phyloP scores from a whole-genome alignment of 64 coral and sea anemone genomes.

The Dendronephthya gigantea region DNA sequence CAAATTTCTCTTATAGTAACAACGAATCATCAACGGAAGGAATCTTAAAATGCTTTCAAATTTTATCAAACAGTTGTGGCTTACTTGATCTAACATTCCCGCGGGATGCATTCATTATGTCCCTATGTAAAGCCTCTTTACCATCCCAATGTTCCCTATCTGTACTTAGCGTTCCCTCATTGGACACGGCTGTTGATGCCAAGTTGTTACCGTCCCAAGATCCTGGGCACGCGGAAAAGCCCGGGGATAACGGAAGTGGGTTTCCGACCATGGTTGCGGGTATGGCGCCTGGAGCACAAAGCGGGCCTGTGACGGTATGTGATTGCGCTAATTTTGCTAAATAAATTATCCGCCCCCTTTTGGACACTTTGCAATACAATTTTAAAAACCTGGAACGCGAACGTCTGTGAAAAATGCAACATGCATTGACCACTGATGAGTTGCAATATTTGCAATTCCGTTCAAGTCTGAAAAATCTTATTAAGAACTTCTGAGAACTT shows the following conservation, averaged over 20 bases:
- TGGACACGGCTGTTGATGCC: not conserved
- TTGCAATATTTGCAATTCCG: no score
- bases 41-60: constrained; percentile 73
- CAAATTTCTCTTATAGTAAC: constrained; percentile 51
- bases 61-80: constrained; percentile 77
- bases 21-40: constrained; percentile 80
- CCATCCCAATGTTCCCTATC: constrained; percentile 87
- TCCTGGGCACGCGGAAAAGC: not conserved
- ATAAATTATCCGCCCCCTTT: no score
- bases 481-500: no score
- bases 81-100: constrained; percentile 66
- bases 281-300: constrained; percentile 47
- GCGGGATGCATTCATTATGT: constrained; percentile 89
- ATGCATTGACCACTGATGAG: no score
- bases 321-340: not conserved
- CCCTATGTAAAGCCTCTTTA: constrained; percentile 75
- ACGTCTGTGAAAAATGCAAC: no score
- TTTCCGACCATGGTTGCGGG: constrained; percentile 7
- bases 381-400: no score
- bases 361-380: no score
- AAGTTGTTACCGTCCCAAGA: not conserved
- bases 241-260: not conserved
- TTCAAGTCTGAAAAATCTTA: no score
- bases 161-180: constrained; percentile 70
- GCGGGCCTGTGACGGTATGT: constrained; percentile 89